Conservation (phyloP, 2,888 invertebrate genomes). For the Harpalus rubripes region DNA sequence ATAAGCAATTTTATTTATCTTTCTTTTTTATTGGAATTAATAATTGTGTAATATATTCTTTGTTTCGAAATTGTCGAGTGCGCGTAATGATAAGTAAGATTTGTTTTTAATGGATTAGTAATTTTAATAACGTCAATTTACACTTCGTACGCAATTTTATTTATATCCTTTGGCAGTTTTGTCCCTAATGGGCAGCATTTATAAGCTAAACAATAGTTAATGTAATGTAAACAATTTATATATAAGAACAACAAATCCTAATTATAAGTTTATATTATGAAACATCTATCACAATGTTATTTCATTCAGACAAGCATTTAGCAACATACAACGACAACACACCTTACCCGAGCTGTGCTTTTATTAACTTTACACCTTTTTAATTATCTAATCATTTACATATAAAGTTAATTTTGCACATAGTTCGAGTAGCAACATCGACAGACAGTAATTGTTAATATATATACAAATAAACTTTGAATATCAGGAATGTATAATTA, state of each 20-base stretch:
- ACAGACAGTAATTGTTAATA: constrained; percentile 44
- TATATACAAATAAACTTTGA: constrained; percentile 57
- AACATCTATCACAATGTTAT: constrained; percentile 66
- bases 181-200: constrained; percentile 65
- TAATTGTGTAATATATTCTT: neutral
- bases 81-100: constrained; percentile 23
- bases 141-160: constrained; percentile 52
- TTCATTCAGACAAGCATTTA: constrained; percentile 63
- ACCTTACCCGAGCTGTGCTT: constrained; percentile 37
- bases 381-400: constrained; percentile 58
- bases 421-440: constrained; percentile 57
- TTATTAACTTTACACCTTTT: constrained; percentile 55
- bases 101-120: constrained; percentile 37
- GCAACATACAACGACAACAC: constrained; percentile 47
- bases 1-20: neutral
- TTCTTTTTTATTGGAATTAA: neutral
- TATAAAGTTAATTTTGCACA: constrained; percentile 61
- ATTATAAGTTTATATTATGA: constrained; percentile 63
- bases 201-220: constrained; percentile 64
- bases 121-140: constrained; percentile 35
- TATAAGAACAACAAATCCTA: constrained; percentile 62
- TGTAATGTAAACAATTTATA: constrained; percentile 61
- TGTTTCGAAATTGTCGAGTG: neutral
- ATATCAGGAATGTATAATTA: constrained; percentile 61
- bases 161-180: constrained; percentile 65